A percentile compares a stretch with the other conserved stretches of the same genome.
Evolutionary conservation across 2,888 invertebrate genomes (phyloP).

Genomic region (Acholoe squamosa): DNA sequence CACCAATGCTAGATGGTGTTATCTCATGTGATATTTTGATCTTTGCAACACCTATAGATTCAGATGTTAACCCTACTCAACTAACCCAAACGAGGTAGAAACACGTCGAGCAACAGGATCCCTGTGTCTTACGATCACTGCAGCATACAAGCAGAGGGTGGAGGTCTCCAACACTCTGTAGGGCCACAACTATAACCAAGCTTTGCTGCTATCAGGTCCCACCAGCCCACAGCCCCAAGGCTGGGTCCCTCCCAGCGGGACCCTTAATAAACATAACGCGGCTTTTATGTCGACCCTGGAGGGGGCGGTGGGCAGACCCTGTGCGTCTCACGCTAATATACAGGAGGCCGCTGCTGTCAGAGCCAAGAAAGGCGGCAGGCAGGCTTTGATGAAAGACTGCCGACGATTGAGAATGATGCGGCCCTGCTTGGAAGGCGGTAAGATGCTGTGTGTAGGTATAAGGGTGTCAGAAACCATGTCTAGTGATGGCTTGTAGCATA

Average conservation of each 20-base stretch:
- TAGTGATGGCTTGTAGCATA: neutral
- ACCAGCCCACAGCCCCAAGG: neutral
- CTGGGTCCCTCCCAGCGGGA: neutral
- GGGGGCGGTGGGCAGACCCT: conserved; percentile 17
- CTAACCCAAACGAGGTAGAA: neutral
- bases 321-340: conserved; percentile 39
- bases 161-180: neutral
- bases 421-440: neutral
- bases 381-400: neutral
- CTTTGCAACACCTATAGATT: neutral
- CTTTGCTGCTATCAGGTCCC: neutral
- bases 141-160: neutral
- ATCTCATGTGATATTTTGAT: too few species aligned
- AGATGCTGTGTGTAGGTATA: neutral
- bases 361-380: neutral
- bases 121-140: neutral
- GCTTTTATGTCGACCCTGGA: conserved; percentile 33
- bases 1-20: too few species aligned
- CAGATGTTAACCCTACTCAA: neutral
- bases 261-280: conserved; percentile 47
- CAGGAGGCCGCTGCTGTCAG: conserved; percentile 37
- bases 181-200: neutral
- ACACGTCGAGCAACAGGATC: neutral
- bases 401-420: conserved; percentile 37
- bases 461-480: conserved; percentile 6